These are phyloP conservation scores for Rynchops niger DNA, from an alignment of 2,113 vertebrate genomes.

Conservation along the genomic window DNA sequence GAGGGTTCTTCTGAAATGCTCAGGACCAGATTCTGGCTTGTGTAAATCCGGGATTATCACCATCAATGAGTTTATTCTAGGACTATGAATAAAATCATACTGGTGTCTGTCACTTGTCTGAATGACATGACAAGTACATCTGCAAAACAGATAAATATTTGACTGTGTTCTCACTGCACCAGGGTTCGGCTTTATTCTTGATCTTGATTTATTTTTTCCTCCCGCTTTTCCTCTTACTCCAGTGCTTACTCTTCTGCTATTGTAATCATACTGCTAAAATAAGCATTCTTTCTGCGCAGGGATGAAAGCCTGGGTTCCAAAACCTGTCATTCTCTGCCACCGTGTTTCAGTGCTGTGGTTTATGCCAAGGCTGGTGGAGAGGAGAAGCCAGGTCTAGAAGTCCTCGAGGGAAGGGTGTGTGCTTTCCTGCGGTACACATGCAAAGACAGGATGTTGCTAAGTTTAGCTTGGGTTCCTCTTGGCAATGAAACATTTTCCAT, in stretches of 20 bases:
- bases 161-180: neutral
- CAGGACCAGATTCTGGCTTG: neutral
- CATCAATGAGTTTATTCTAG: neutral
- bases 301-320: neutral
- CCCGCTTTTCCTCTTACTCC: neutral
- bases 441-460: neutral
- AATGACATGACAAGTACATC: neutral
- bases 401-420: neutral
- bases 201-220: neutral
- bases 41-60: neutral
- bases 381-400: neutral
- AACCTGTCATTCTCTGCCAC: neutral
- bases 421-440: neutral
- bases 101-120: neutral
- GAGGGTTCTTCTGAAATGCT: neutral
- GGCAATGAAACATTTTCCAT: neutral
- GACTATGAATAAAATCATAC: neutral
- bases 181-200: neutral
- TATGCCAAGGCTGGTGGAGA: neutral
- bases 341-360: neutral
- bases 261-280: neutral
- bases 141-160: neutral
- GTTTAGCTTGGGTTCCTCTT: constrained; percentile 15
- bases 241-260: neutral
- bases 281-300: neutral